phyloP scores from a whole-genome alignment of 2,113 vertebrate species.

The Phaethon lepturus region DNA sequence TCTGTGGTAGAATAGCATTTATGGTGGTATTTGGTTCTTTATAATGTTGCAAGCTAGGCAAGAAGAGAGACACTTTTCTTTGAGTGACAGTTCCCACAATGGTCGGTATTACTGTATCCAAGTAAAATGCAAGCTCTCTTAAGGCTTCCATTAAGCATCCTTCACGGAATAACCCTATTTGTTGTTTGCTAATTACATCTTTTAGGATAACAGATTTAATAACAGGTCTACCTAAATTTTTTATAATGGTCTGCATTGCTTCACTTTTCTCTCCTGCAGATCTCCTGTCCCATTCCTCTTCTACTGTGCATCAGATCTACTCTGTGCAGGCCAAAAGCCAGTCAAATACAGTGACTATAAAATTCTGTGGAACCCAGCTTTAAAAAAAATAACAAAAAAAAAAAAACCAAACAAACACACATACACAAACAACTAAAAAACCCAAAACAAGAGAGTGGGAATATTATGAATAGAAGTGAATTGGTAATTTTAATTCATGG shows the following conservation, averaged over 20 bases:
- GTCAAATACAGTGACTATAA: background rate
- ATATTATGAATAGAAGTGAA: background rate
- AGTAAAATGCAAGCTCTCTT: background rate
- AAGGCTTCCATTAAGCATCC: background rate
- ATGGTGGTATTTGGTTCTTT: background rate
- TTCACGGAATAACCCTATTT: background rate
- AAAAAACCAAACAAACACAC: too few species aligned
- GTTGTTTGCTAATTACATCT: background rate
- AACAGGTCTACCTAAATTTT: background rate
- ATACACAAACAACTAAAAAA: too few species aligned
- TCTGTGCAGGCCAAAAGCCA: background rate
- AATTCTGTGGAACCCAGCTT: background rate
- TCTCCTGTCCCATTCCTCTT: background rate
- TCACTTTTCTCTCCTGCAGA: background rate
- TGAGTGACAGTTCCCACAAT: background rate
- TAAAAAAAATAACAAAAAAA: background rate
- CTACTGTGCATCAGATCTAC: background rate
- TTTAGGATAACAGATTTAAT: background rate
- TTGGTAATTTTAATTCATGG: background rate
- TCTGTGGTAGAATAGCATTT: background rate
- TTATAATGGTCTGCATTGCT: background rate
- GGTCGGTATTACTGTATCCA: background rate
- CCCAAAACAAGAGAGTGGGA: background rate
- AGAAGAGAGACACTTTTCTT: background rate
- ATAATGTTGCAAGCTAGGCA: fast-evolving